Percentiles rank a stretch among this genome's conserved stretches.
phyloP scores from a whole-genome alignment of 2,113 vertebrate species.

The Mesitornis unicolor region DNA sequence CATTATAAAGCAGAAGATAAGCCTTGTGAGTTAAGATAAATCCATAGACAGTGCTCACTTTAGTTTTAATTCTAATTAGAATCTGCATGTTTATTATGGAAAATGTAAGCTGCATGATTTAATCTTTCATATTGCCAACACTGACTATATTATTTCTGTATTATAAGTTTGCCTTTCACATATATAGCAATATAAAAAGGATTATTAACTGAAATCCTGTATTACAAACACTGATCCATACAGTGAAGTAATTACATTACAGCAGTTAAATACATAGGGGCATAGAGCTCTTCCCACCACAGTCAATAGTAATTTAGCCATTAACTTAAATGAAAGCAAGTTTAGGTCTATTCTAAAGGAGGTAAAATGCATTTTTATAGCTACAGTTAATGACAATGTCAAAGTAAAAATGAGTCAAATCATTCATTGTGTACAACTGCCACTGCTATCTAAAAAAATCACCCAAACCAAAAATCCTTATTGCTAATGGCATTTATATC shows the following conservation, averaged over 20 bases:
- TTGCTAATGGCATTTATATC: not conserved
- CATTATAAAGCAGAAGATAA: slow-evolving; percentile 32
- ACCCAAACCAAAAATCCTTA: not conserved
- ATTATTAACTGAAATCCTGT: slow-evolving; percentile 51
- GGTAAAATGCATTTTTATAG: slow-evolving; percentile 19
- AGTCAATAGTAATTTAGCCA: slow-evolving; percentile 30
- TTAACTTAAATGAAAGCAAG: slow-evolving; percentile 46
- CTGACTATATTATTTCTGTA: not conserved
- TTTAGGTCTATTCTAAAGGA: slow-evolving; percentile 2
- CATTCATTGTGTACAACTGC: not conserved
- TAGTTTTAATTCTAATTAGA: slow-evolving; percentile 32
- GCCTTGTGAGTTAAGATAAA: slow-evolving; percentile 22
- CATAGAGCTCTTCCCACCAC: not conserved
- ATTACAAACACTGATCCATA: slow-evolving; percentile 28
- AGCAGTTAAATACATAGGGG: slow-evolving; percentile 2
- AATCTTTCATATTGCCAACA: not conserved
- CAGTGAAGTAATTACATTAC: slow-evolving; percentile 13
- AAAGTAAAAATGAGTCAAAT: slow-evolving; percentile 14
- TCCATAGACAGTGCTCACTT: not conserved
- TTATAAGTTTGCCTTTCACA: slow-evolving; percentile 18
- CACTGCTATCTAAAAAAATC: not conserved
- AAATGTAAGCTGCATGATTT: not conserved
- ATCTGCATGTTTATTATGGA: not conserved
- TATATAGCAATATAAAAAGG: slow-evolving; percentile 17
- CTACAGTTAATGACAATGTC: slow-evolving; percentile 9